Evolutionary conservation across 2,113 vertebrate genomes (phyloP).

Genomic region (Pardalotus punctatus): DNA sequence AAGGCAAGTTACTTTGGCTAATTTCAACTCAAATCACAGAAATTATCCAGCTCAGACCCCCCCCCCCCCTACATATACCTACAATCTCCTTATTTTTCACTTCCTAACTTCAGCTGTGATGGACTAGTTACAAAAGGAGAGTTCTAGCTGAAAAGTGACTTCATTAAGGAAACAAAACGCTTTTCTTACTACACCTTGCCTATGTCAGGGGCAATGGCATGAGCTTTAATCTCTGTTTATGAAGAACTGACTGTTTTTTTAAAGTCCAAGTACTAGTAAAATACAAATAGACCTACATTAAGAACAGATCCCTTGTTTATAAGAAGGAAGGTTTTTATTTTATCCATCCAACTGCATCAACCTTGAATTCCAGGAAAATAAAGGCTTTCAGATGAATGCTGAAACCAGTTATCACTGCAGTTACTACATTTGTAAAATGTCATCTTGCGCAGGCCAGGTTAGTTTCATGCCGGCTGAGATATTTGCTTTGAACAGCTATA

Average conservation of each 20-base stretch:
- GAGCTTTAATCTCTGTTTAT: background rate
- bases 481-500: background rate
- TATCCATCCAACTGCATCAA: background rate
- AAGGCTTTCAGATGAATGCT: background rate
- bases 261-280: background rate
- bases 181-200: background rate
- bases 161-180: background rate
- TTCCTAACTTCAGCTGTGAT: background rate
- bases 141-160: background rate
- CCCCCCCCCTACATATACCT: background rate
- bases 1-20: background rate
- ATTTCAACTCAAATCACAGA: background rate
- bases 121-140: background rate
- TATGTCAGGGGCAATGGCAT: background rate
- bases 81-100: background rate
- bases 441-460: background rate
- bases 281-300: background rate
- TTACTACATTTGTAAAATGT: background rate
- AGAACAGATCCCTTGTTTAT: background rate
- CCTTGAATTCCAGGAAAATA: background rate
- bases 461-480: background rate
- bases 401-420: background rate
- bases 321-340: background rate
- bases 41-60: background rate
- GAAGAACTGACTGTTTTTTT: background rate